These are phyloP conservation scores for Drosophila atripex DNA, from an alignment of 2,888 invertebrate species.

Conservation along the genomic window DNA sequence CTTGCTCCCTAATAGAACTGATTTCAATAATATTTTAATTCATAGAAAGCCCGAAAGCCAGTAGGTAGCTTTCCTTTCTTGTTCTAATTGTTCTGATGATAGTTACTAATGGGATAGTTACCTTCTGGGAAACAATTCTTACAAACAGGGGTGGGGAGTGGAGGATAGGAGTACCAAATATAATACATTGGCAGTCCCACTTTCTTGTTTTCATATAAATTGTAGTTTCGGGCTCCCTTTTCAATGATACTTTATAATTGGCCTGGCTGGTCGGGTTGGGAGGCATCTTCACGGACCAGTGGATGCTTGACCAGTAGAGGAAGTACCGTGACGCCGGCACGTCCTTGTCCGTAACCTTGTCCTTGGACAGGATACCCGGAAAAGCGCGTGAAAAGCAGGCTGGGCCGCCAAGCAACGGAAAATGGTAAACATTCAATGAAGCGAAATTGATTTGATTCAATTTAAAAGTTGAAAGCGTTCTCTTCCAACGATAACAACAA, in stretches of 20 bases:
- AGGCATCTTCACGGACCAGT: conserved; percentile 12
- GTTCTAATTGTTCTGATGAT: too few species aligned
- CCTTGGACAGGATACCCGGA: conserved; percentile 25
- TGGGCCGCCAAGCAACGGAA: conserved; percentile 26
- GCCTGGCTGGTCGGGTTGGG: conserved; percentile 1
- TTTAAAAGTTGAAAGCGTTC: conserved; percentile 57
- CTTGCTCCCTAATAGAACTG: too few species aligned
- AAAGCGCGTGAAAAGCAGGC: conserved; percentile 41
- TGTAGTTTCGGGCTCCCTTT: neutral
- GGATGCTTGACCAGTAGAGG: neutral
- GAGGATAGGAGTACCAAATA: too few species aligned
- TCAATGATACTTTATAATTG: conserved; percentile 3
- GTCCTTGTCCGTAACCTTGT: conserved; percentile 28
- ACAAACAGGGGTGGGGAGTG: too few species aligned
- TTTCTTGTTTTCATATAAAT: too few species aligned
- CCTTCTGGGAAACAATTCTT: too few species aligned
- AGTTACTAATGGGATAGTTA: too few species aligned
- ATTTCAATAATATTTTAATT: too few species aligned
- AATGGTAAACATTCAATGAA: conserved; percentile 74
- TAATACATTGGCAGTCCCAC: too few species aligned
- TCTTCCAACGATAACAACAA: conserved; percentile 20
- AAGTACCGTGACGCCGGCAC: conserved; percentile 31
- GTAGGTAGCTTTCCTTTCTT: too few species aligned
- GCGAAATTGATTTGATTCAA: conserved; percentile 76
- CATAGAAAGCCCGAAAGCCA: too few species aligned